Conservation (phyloP, 2,113 vertebrate species). For the Apodemus sylvaticus region DNA sequence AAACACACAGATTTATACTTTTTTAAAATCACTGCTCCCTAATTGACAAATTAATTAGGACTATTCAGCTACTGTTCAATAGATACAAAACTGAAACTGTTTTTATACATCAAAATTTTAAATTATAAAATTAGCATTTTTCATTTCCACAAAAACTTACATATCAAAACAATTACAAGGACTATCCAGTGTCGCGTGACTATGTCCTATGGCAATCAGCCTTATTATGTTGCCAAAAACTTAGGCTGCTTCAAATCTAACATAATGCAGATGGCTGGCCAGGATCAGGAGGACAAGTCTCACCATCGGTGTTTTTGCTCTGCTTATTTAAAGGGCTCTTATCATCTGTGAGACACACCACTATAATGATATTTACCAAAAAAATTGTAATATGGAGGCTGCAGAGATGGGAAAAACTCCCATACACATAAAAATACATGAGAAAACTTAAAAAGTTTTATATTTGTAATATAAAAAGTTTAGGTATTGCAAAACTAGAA, state of each 20-base stretch:
- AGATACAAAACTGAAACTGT: background rate
- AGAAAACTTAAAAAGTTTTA: background rate
- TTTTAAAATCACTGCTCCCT: background rate
- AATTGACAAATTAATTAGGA: background rate
- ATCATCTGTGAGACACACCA: background rate
- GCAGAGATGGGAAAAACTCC: background rate
- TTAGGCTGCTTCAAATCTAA: background rate
- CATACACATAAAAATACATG: background rate
- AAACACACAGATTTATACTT: background rate
- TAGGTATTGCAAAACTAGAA: too few species aligned
- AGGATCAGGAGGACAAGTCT: background rate
- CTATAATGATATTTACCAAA: background rate
- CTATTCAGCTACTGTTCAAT: background rate
- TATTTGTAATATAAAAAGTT: too few species aligned
- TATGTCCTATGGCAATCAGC: background rate
- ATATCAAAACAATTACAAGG: background rate
- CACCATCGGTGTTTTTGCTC: background rate
- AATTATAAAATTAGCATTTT: background rate
- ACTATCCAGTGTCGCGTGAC: background rate
- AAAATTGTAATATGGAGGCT: background rate
- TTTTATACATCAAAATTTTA: background rate
- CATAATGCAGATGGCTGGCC: background rate
- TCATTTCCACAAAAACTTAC: conserved; percentile 4
- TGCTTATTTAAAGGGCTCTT: background rate
- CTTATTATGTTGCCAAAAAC: background rate